A percentile compares a stretch with the other conserved stretches of the same genome.
Evolutionary conservation across 2,113 vertebrate species (phyloP).

Genomic region (Spilogale gracilis): DNA sequence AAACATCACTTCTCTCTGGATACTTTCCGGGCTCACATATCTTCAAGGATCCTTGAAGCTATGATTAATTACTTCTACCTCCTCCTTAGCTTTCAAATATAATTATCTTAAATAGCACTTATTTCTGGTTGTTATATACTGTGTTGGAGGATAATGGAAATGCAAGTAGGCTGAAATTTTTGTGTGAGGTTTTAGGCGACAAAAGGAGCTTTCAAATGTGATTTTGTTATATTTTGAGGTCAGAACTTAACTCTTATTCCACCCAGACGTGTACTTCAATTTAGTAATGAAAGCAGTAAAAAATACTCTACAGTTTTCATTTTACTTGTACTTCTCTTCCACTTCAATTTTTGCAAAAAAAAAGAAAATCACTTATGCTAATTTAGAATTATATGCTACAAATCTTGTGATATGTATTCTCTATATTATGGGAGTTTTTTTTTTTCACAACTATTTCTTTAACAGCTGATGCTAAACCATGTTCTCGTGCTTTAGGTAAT

Average conservation of each 20-base stretch:
- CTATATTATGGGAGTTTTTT: background rate
- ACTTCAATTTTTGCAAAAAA: background rate
- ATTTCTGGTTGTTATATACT: constrained; percentile 60
- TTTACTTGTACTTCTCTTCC: background rate
- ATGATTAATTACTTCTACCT: constrained; percentile 65
- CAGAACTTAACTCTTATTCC: background rate
- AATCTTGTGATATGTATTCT: background rate
- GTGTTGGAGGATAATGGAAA: constrained; percentile 68
- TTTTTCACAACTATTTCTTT: background rate
- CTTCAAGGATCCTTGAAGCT: constrained; percentile 40
- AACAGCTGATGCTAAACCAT: background rate
- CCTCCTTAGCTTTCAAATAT: constrained; percentile 65
- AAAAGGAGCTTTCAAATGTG: constrained; percentile 33
- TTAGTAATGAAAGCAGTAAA: background rate
- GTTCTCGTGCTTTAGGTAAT: background rate
- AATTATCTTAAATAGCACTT: constrained; percentile 66
- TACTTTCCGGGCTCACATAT: constrained; percentile 5
- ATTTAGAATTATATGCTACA: background rate
- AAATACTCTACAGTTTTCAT: background rate
- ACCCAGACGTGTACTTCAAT: background rate
- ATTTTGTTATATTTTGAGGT: constrained; percentile 48
- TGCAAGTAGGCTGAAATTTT: constrained; percentile 48
- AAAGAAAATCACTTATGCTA: background rate
- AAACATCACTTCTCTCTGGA: background rate
- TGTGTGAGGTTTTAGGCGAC: constrained; percentile 34